Percentiles rank a stretch among this genome's conserved stretches.
Conservation (phyloP, 2,797 vertebrate genomes). For the Centroberyx gerrardi region DNA sequence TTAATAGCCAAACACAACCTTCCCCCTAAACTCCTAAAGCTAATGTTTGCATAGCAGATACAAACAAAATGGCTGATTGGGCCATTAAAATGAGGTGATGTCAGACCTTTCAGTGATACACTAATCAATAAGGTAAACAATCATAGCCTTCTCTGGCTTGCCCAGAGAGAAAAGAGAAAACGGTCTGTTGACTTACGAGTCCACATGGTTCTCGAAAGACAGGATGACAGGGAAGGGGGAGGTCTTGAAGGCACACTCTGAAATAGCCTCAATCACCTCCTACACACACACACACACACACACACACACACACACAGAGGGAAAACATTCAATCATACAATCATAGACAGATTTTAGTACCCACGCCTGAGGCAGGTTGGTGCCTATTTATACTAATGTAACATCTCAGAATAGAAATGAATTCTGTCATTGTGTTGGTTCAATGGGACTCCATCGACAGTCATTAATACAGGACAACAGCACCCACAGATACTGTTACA, state of each 20-base stretch:
- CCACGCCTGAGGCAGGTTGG: too few relatives aligned
- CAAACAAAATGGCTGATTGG: slow-evolving; percentile 1
- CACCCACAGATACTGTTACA: too few relatives aligned
- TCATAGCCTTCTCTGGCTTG: background rate
- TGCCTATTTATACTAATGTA: too few relatives aligned
- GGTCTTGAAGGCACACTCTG: slow-evolving; percentile 98
- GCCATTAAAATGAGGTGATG: background rate
- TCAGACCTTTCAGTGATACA: background rate
- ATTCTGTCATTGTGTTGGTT: too few relatives aligned
- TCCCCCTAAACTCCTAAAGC: background rate
- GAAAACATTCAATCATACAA: too few relatives aligned
- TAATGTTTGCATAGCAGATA: background rate
- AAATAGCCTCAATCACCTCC: slow-evolving; percentile 98
- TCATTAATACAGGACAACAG: too few relatives aligned
- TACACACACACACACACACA: slow-evolving; percentile 60
- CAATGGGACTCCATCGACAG: too few relatives aligned
- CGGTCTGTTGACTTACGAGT: slow-evolving; percentile 91
- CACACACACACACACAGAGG: background rate
- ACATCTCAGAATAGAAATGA: too few relatives aligned
- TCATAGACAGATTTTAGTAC: too few relatives aligned
- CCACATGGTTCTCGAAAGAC: slow-evolving; percentile 98
- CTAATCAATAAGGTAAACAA: slow-evolving; percentile 29
- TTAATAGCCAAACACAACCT: slow-evolving; percentile 18
- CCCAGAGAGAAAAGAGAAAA: background rate
- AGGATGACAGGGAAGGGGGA: slow-evolving; percentile 95